Base-by-base conservation (phyloP, 2,113 vertebrate species). In the Stomatorhinus ivindoensis region DNA sequence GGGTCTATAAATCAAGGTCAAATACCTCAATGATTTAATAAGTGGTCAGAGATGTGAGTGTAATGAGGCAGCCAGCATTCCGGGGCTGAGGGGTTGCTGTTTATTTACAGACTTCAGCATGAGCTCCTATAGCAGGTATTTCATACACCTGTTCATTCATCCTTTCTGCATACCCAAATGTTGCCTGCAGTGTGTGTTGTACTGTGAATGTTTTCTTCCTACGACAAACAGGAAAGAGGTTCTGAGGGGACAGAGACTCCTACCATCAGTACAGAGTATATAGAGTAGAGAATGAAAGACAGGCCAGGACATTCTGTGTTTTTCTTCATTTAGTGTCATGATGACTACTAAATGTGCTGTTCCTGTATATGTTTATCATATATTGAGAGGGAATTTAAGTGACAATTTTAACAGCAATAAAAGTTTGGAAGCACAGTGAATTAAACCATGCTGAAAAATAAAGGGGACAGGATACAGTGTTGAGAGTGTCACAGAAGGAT, bases 401-500 rank as follows among this genome's bases (percentile, higher is more conserved):
- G 42, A 44, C 15, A 8, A 11, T 82, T 82, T 44, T 44, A 7
- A 44, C 73, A 17, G 31, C 9, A 80, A 80, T 19, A 80, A 31
- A 39, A 80, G 24, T 61, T 61, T 61, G 55, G 24, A 61, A 61
- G 8, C 21, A n/a, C 55, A 13, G 10, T 69, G 61, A 10, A 46
- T n/a, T 10, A 84, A 84, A 83, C 19, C 39, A 46, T n/a, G 19
- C 1, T n/a, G 39, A 47, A 24, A 44, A 83, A 83, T 10, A 83
- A 73, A 27, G 9, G 4, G 17, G 6, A 93, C 93, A 50, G 91
- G 65, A 91, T 89, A 90, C 92, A 91, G 84, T 53, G 93, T 92
- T 93, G 93, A 94, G 92, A 92, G 92, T 92, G 90, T 93, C 92
- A 90, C 91, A 88, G 91, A 92, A 91, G 91, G 91, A 89, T 76